Base-by-base conservation (phyloP, 2,113 vertebrate species). In the rabbit (Oryctolagus cuniculus) region DNA sequence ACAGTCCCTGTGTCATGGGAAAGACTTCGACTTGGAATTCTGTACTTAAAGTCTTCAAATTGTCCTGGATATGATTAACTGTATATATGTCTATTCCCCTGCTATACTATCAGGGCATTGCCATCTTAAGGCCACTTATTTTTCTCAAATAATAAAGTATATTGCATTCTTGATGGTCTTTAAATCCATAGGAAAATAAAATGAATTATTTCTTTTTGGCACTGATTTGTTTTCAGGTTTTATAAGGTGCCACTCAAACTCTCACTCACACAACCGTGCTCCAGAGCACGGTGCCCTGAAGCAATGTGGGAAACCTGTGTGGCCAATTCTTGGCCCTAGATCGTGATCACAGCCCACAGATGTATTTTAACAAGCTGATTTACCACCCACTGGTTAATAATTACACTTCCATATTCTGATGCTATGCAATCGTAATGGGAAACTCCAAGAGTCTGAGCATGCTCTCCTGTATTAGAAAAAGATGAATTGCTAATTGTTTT, bases 371-470 rank as follows among this genome's bases (percentile, higher is more conserved):
- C 93, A 95, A 95, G 93, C 64, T 89, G 89, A 92, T 91, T 87
- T 92, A n/a, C 93, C 88, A 95, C 95, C 95, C 94, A 97, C 93
- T 67, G 58, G 36, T 86, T 91, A 90, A 95, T 93, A 83, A 95
- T 94, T 89, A 81, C 34, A 74, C 70, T 93, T 51, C 82, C 77
- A 77, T 92, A 95, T 95, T 95, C 94, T 94, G 94, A 92, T 95
- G 89, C 94, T 89, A 12, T 5, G 4, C 78, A 95, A 81, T 78
- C 85, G 61, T 88, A 82, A 79, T 88, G 49, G 92, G 88, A 93
- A 90, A 70, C 16, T 90, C 55, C 29, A 58, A 93, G 80, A 61
- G 19, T 79, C 27, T 36, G 80, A 90, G 22, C 12, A 38, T 87
- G 87, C 10, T 67, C 22, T 72, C 2, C 17, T 91, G 88, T 86